phyloP scores from a whole-genome alignment of 1,140 invertebrate genomes.

The Drosophila nasuta region DNA sequence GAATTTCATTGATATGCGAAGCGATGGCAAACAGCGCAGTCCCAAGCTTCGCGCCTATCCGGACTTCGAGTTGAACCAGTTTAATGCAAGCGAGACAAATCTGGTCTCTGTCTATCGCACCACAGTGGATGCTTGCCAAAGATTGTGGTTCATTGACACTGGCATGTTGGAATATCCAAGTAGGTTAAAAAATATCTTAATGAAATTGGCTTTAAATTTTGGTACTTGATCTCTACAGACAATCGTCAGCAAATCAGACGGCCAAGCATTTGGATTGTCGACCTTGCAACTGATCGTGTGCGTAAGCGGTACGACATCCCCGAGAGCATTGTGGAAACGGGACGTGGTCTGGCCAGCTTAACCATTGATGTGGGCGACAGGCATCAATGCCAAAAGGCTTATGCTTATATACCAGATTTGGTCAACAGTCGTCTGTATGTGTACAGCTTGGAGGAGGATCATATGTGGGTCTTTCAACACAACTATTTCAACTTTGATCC shows the following conservation, averaged over 20 bases:
- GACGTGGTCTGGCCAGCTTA: constrained; percentile 87
- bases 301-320: constrained; percentile 77
- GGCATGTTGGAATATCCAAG: constrained; percentile 85
- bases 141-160: constrained; percentile 91
- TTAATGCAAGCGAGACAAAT: constrained; percentile 80
- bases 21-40: constrained; percentile 83
- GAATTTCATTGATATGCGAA: constrained; percentile 87
- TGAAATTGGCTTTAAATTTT: neutral
- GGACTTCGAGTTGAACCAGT: constrained; percentile 86
- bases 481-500: constrained; percentile 91
- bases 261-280: constrained; percentile 88
- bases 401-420: constrained; percentile 90
- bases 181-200: constrained; percentile 28
- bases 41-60: constrained; percentile 89
- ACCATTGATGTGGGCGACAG: constrained; percentile 87
- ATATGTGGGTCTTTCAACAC: constrained; percentile 89
- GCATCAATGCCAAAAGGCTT: constrained; percentile 87
- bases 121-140: constrained; percentile 88
- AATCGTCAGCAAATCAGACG: constrained; percentile 86
- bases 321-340: constrained; percentile 68
- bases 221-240: constrained; percentile 76
- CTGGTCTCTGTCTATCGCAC: constrained; percentile 89
- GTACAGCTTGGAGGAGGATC: constrained; percentile 86
- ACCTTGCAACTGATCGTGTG: constrained; percentile 87
- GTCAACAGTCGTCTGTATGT: constrained; percentile 89